Evolutionary conservation across 2,888 invertebrate genomes (phyloP), one percentile per base, ranked within the genome.

Genomic region (Heteromyza rotundicornis): DNA sequence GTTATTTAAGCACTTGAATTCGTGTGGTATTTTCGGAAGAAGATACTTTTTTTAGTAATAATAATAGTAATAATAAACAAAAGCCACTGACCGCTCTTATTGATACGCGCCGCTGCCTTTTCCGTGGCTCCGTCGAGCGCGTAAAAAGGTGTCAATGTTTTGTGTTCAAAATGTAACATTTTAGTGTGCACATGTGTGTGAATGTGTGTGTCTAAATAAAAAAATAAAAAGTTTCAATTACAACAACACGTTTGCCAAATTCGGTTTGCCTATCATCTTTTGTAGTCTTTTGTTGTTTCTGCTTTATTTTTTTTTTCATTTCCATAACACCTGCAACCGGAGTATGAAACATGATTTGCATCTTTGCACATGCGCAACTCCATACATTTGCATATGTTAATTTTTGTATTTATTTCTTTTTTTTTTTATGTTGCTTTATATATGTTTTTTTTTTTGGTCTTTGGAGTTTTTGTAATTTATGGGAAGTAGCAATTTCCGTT

Each of bases 61-160:
- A 27, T 27, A 27, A 49, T 51, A 47, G 40, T 32, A 62, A 50
- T 36, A 62, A 59, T 62, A 70, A 66, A 62, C 64, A 60, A 66
- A 66, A 72, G 70, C 65, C 74, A 75, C 68, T 72, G 74, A 73
- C 71, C 73, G 64, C 69, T 64, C 59, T 62, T 51, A 64, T 55
- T 68, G 75, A 73, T 70, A 73, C 74, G 74, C 74, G 69, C 69
- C 73, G 74, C 57, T 74, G 71, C 72, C 71, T 74, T 69, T 70
- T 70, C 52, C 73, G 50, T 59, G 24, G 20, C 20, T 36, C 49
- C 27, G 47, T 49, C 16, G 68, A 71, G 74, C 72, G 71, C 68
- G 23, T 67, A 74, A 61, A 66, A 59, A 65, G 75, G 72, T 74
- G 73, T 74, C 73, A 74, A 74, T 73, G 73, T 71, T 70, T 71